Conservation (phyloP, 2,113 vertebrate species). For the Piprites chloris region DNA sequence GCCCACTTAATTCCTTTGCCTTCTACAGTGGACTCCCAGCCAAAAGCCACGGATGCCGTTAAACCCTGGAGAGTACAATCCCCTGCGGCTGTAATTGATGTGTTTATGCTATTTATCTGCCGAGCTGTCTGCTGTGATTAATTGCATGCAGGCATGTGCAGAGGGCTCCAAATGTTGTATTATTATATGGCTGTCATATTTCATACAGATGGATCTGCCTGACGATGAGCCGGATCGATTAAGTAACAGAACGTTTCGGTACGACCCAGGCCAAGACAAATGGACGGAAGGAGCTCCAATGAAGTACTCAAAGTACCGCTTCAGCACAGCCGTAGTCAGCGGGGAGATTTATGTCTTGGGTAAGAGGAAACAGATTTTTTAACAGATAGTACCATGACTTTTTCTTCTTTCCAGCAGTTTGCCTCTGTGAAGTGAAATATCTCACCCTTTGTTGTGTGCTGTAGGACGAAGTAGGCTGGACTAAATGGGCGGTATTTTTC, state of each 20-base stretch:
- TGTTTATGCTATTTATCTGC: conserved; percentile 64
- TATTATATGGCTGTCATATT: conserved; percentile 66
- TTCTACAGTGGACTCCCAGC: not conserved
- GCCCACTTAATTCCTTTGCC: not conserved
- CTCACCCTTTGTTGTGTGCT: not conserved
- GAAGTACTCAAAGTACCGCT: conserved; percentile 94
- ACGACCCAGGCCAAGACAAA: conserved; percentile 86
- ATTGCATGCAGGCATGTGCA: conserved; percentile 1
- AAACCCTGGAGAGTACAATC: not conserved
- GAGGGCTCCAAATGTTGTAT: conserved; percentile 49
- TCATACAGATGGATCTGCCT: conserved; percentile 83
- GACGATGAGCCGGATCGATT: conserved; percentile 95
- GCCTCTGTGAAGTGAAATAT: conserved; percentile 27
- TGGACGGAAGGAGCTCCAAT: conserved; percentile 86
- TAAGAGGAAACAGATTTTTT: conserved; percentile 72
- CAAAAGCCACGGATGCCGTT: not conserved
- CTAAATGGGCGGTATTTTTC: not conserved
- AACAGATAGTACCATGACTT: conserved; percentile 29
- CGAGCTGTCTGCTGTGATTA: conserved; percentile 59
- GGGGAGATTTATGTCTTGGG: conserved; percentile 92
- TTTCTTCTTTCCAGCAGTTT: conserved; percentile 47
- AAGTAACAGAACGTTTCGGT: conserved; percentile 88
- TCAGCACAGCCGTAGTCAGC: conserved; percentile 84
- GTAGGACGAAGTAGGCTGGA: not conserved
- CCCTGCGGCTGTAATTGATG: conserved; percentile 52